A percentile compares a stretch with the other conserved stretches of the same genome.
Conservation (phyloP, 1,140 invertebrate genomes). For the Helicorthomorpha holstii region DNA sequence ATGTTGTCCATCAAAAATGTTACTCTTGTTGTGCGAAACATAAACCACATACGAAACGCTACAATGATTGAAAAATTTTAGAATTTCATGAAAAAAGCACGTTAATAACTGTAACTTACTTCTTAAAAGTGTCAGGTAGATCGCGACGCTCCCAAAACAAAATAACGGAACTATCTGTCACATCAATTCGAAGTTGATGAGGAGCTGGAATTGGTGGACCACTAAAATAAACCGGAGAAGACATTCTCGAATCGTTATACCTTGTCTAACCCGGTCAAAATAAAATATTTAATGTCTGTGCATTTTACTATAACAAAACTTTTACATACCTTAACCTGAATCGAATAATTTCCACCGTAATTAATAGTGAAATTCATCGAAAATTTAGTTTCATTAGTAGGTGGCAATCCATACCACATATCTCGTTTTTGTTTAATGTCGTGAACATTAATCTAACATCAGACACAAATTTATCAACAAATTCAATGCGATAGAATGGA, state of each 20-base stretch:
- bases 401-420: slow-evolving; percentile 26
- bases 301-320: too few species aligned
- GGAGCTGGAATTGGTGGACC: slow-evolving; percentile 44
- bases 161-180: slow-evolving; percentile 37
- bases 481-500: neutral
- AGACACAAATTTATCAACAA: neutral
- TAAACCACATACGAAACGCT: slow-evolving; percentile 44
- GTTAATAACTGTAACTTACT: neutral
- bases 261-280: slow-evolving; percentile 23
- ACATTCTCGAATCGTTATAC: slow-evolving; percentile 2
- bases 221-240: slow-evolving; percentile 21
- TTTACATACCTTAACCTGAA: slow-evolving; percentile 8
- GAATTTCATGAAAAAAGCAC: neutral
- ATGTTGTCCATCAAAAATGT: slow-evolving; percentile 26
- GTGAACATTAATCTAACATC: neutral
- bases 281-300: too few species aligned
- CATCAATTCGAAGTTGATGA: slow-evolving; percentile 35
- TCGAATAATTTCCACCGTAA: slow-evolving; percentile 38
- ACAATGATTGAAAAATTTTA: slow-evolving; percentile 15
- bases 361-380: slow-evolving; percentile 15
- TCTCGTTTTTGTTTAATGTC: slow-evolving; percentile 31
- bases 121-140: slow-evolving; percentile 12
- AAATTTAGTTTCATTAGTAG: slow-evolving; percentile 28
- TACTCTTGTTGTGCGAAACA: slow-evolving; percentile 33
- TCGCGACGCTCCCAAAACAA: slow-evolving; percentile 38